phyloP scores from a whole-genome alignment of 1,140 invertebrate genomes.

The Carcinoscorpius rotundicauda region DNA sequence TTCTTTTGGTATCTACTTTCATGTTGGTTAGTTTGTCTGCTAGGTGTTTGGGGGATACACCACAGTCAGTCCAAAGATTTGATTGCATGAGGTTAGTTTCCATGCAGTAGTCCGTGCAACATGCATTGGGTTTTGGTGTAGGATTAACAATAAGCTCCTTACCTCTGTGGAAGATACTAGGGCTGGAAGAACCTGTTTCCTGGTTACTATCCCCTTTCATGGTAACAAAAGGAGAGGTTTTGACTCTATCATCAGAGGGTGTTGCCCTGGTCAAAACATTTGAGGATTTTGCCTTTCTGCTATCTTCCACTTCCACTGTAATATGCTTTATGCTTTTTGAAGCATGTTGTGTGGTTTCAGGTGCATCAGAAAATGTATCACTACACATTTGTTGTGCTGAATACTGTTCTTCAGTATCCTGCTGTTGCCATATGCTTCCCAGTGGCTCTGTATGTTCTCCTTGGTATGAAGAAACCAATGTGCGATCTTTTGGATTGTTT shows the following conservation, averaged over 20 bases:
- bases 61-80: neutral
- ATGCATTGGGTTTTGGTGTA: neutral
- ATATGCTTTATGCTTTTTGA: no score
- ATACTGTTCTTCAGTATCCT: constrained; percentile 4
- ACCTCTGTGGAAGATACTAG: neutral
- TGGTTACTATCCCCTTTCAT: no score
- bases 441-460: constrained; percentile 1
- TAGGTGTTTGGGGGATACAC: neutral
- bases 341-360: no score
- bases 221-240: neutral
- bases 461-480: constrained; percentile 1
- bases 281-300: no score
- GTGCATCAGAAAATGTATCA: no score
- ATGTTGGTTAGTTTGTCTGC: neutral
- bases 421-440: constrained; percentile 16
- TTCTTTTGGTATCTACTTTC: neutral
- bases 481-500: constrained; percentile 9
- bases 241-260: neutral
- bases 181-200: no score
- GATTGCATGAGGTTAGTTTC: neutral
- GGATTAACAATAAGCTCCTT: neutral
- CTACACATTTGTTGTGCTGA: neutral
- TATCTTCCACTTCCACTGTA: no score
- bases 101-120: neutral
- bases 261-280: neutral